Evolutionary conservation across 2,797 vertebrate species (phyloP).

Genomic region (Sebastes iracundus): DNA sequence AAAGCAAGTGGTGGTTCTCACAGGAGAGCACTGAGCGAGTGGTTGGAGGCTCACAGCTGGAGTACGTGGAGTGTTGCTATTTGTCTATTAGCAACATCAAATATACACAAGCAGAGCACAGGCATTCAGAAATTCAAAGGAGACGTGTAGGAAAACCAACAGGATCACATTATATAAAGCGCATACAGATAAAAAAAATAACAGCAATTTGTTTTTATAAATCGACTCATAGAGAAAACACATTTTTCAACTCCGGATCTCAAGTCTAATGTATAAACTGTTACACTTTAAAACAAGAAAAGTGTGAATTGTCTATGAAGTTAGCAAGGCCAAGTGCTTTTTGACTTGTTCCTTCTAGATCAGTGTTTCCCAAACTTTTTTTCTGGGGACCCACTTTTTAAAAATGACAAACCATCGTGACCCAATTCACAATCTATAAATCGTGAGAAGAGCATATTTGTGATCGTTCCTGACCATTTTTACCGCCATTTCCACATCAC

Average conservation of each 20-base stretch:
- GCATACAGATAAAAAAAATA: not conserved
- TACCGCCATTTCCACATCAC: too few relatives aligned
- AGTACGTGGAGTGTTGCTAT: not conserved
- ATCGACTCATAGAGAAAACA: not conserved
- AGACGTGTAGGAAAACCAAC: not conserved
- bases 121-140: slow-evolving; percentile 14
- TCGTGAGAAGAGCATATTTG: too few relatives aligned
- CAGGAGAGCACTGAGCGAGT: slow-evolving; percentile 9
- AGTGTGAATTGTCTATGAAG: too few relatives aligned
- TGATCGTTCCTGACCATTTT: too few relatives aligned
- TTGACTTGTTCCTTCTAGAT: not conserved
- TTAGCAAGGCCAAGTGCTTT: not conserved
- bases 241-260: not conserved
- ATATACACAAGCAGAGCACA: not conserved
- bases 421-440: too few relatives aligned
- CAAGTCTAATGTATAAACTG: not conserved
- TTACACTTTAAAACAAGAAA: not conserved
- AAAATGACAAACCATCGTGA: too few relatives aligned
- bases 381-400: too few relatives aligned
- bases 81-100: slow-evolving; percentile 22
- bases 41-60: slow-evolving; percentile 27
- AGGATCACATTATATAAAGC: not conserved
- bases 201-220: not conserved
- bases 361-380: too few relatives aligned
- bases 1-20: slow-evolving; percentile 36